Evolutionary conservation across 1,140 invertebrate species (phyloP), one percentile per base, ranked within the genome.

Genomic region (Notospermus geniculatus): DNA sequence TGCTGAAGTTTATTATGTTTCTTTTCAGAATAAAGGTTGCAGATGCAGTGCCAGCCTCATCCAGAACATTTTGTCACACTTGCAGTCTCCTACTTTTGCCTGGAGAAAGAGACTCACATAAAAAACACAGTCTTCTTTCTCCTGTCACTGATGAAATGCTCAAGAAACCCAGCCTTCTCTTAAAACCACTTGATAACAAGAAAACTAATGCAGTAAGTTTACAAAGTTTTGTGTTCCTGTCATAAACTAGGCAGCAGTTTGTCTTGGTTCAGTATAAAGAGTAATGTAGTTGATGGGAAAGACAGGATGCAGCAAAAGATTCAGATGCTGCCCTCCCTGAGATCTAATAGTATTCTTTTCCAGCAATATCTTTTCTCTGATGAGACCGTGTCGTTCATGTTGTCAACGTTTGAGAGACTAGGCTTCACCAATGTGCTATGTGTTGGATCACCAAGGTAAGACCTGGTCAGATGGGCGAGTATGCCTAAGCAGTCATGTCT

Each of bases 351-450:
- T 17, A 23, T 63, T 62, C 23, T 17, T 19, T 70, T 70, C 54
- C 69, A 78, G 45, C 90, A 91, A 76, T 91, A 88, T 77, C 84
- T 90, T 43, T 91, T 91, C 78, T 83, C 85, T 0, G 75, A 84
- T 56, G 76, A 80, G 57, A 81, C 87, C 54, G 81, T 86, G 15
- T 67, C 82, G 43, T 84, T 86, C 46, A 79, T 89, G 27, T 67
- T 84, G 0, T 75, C 84, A 57, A 84, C 86, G 60, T 77, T 89
- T 1, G 55, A 70, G 17, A 69, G 79, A 27, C 72, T 86, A 54
- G 76, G 82, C 62, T 83, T 86, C 32, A 85, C 80, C 75, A 79
- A 88, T 75, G 83, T 92, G 7, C 72, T 94, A 7, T 92, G 90
- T 72, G 86, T 93, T 61, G 90, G 91, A 52, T 85, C 89, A 15